Evolutionary conservation across 1,140 invertebrate species (phyloP).

Genomic region (Drosophila leontia): DNA sequence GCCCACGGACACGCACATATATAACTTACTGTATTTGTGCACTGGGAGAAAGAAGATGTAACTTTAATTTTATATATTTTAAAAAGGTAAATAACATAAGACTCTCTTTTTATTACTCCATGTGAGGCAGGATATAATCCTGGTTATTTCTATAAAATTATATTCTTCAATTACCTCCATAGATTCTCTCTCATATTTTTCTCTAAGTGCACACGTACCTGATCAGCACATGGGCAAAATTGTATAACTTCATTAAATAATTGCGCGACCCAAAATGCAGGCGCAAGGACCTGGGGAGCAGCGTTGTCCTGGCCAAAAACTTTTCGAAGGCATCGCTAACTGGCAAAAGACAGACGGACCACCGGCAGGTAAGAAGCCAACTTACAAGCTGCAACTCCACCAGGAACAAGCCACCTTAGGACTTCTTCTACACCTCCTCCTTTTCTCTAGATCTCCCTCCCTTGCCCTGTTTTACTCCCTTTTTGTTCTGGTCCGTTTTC

Average conservation of each 20-base stretch:
- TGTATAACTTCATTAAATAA: constrained; percentile 84
- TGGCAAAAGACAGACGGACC: constrained; percentile 60
- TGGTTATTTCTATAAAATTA: not conserved
- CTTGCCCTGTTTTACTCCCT: not conserved
- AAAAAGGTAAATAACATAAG: not conserved
- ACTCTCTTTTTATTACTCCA: not conserved
- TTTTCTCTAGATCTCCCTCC: not conserved
- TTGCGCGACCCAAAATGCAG: constrained; percentile 72
- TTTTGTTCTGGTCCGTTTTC: constrained; percentile 19
- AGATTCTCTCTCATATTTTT: not conserved
- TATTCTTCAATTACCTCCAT: not conserved
- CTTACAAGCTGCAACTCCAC: constrained; percentile 31
- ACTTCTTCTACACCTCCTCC: no score
- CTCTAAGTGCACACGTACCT: constrained; percentile 26
- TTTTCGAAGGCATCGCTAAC: constrained; percentile 57
- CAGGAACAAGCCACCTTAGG: constrained; percentile 9
- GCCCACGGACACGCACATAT: constrained; percentile 29
- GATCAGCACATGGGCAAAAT: constrained; percentile 68
- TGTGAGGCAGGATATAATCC: not conserved
- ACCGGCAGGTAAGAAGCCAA: constrained; percentile 42
- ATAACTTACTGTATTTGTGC: constrained; percentile 3
- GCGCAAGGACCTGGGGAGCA: constrained; percentile 33
- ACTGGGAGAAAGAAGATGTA: not conserved
- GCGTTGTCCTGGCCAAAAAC: constrained; percentile 49
- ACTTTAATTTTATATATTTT: not conserved